Percentiles rank a stretch among this genome's conserved stretches.
Conservation (phyloP, 2,113 vertebrate species). For the Numida meleagris region DNA sequence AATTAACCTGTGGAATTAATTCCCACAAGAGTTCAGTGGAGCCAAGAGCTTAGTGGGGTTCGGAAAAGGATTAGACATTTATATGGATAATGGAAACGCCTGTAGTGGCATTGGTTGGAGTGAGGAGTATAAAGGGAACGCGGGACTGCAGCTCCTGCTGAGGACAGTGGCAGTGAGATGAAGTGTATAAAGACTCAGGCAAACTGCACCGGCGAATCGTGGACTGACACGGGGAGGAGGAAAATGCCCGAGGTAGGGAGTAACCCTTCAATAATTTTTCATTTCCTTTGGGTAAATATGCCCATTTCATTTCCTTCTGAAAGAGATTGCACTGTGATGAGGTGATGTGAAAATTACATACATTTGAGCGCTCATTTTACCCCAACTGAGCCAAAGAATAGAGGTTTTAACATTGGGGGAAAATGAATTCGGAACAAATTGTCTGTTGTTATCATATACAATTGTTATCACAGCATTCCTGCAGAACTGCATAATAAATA, state of each 20-base stretch:
- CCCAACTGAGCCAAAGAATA: fast-evolving
- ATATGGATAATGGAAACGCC: slow-evolving; percentile 12
- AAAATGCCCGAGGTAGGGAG: not conserved
- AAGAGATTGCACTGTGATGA: not conserved
- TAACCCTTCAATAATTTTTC: not conserved
- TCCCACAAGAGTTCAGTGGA: not conserved
- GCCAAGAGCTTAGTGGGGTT: slow-evolving; percentile 24
- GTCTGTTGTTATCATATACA: fast-evolving
- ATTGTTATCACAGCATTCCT: not conserved
- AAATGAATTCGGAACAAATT: not conserved
- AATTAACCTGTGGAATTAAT: slow-evolving; percentile 57
- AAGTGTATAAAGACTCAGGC: not conserved
- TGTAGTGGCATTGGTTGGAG: not conserved
- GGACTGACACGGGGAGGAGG: not conserved
- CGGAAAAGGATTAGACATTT: not conserved
- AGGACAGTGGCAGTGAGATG: not conserved
- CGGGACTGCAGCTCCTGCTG: not conserved
- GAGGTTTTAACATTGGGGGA: not conserved
- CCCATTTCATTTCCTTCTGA: not conserved
- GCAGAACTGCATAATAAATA: not conserved
- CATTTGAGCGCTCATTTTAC: fast-evolving
- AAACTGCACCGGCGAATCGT: not conserved
- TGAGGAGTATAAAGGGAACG: not conserved
- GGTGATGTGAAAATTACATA: not conserved
- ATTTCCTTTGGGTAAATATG: not conserved